phyloP scores from a whole-genome alignment of 2,113 vertebrate genomes.

The Varanus salvator region DNA sequence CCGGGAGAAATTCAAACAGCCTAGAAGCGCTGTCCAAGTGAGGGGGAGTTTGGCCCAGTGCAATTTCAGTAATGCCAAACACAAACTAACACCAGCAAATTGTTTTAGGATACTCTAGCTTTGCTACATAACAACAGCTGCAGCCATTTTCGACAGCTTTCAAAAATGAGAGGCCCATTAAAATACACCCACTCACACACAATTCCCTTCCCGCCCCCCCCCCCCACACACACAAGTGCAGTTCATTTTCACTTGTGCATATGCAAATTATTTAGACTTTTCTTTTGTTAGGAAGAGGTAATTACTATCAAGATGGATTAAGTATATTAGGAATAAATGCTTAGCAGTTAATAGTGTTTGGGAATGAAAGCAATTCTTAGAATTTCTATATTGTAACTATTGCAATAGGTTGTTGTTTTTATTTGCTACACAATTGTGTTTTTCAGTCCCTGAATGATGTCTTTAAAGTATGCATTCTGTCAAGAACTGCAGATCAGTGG shows the following conservation, averaged over 20 bases:
- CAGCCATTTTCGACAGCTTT: conserved; percentile 48
- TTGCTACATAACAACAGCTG: conserved; percentile 61
- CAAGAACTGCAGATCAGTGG: conserved; percentile 7
- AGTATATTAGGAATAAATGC: background rate
- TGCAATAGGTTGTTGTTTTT: background rate
- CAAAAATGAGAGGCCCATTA: conserved; percentile 31
- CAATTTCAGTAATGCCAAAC: conserved; percentile 54
- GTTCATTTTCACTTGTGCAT: background rate
- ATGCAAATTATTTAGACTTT: background rate
- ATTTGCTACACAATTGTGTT: background rate
- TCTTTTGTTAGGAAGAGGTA: background rate
- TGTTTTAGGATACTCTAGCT: conserved; percentile 51
- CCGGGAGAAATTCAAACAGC: conserved; percentile 17
- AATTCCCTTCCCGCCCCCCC: background rate
- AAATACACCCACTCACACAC: background rate
- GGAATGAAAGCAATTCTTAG: background rate
- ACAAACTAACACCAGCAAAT: conserved; percentile 58
- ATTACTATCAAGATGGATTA: rapidly evolving
- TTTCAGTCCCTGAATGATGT: conserved; percentile 30
- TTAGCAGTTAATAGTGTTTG: background rate
- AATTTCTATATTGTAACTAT: background rate
- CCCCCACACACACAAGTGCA: background rate
- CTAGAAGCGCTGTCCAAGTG: background rate
- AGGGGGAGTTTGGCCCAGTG: conserved; percentile 23
- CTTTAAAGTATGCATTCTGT: conserved; percentile 4